Conservation (phyloP, 2,888 invertebrate genomes). For the Drosophila leonis region DNA sequence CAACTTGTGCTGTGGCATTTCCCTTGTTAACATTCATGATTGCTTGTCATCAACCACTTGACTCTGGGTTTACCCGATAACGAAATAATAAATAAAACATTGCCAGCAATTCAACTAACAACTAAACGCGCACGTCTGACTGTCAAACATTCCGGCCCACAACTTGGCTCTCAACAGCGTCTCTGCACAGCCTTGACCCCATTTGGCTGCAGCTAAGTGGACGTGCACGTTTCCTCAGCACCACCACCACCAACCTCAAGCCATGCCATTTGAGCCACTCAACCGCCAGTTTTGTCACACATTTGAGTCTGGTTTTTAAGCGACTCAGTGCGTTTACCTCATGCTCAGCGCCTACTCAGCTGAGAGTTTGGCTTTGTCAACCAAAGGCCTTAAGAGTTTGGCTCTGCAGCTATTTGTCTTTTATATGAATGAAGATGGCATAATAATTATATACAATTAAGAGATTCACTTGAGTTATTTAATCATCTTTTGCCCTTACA, state of each 20-base stretch:
- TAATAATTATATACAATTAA: not conserved
- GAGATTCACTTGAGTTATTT: not conserved
- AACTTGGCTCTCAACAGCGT: constrained; percentile 30
- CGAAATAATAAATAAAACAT: constrained; percentile 10
- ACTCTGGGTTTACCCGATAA: constrained; percentile 32
- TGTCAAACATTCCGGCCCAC: constrained; percentile 33
- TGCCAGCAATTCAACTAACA: constrained; percentile 27
- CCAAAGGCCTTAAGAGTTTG: not conserved
- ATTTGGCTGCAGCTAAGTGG: constrained; percentile 62
- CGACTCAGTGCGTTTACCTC: constrained; percentile 14
- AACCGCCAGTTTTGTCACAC: constrained; percentile 38
- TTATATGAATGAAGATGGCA: not conserved
- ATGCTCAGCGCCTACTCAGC: not conserved
- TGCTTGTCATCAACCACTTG: constrained; percentile 17
- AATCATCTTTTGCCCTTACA: not conserved
- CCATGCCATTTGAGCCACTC: constrained; percentile 30
- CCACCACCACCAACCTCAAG: constrained; percentile 2
- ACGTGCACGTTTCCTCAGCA: constrained; percentile 55
- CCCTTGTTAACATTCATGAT: constrained; percentile 43
- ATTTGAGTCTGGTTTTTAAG: constrained; percentile 39
- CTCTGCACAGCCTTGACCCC: constrained; percentile 71
- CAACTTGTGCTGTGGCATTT: constrained; percentile 38
- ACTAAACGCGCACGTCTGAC: constrained; percentile 15
- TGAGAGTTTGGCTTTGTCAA: constrained; percentile 9
- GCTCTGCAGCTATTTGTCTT: not conserved